Evolutionary conservation across 2,888 invertebrate genomes (phyloP).

Genomic region (Bruchidius siliquastri): DNA sequence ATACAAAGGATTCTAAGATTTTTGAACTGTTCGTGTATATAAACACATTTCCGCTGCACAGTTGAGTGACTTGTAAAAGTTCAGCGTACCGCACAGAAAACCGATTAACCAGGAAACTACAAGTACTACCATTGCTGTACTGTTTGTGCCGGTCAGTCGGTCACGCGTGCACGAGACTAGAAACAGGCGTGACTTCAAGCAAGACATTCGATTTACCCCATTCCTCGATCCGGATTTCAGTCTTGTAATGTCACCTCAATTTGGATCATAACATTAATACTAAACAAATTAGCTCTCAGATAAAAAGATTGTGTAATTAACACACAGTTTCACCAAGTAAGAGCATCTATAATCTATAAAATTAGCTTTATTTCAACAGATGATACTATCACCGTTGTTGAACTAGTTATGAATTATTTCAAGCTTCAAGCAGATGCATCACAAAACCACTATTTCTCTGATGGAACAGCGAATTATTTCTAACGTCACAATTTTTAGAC

Average conservation of each 20-base stretch:
- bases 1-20: too few species aligned
- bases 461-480: too few species aligned
- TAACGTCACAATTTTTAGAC: too few species aligned
- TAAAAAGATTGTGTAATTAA: too few species aligned
- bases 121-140: not conserved
- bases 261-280: not conserved
- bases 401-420: too few species aligned
- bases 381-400: too few species aligned
- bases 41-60: not conserved
- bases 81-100: not conserved
- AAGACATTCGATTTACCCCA: not conserved
- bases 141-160: not conserved
- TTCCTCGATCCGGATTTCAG: not conserved
- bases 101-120: not conserved
- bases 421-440: too few species aligned
- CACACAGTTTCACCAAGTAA: too few species aligned
- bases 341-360: too few species aligned
- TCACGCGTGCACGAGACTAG: not conserved
- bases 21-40: not conserved
- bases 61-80: not conserved
- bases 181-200: not conserved
- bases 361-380: too few species aligned
- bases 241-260: not conserved
- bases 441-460: too few species aligned
- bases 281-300: too few species aligned